These are phyloP conservation scores for Aegithalos caudatus DNA, from an alignment of 2,113 vertebrate species.

Conservation along the genomic window DNA sequence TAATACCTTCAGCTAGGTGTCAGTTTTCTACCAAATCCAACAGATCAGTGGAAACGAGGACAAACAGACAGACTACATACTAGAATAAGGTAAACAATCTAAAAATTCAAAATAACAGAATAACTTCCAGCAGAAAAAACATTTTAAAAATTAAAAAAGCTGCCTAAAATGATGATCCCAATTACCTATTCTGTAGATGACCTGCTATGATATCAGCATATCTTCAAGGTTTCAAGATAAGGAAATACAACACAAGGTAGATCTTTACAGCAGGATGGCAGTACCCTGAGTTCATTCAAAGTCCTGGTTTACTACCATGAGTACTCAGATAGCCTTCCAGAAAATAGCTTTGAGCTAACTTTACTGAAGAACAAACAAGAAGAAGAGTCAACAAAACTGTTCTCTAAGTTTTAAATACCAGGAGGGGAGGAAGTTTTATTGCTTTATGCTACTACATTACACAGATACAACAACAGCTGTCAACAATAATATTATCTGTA, in stretches of 20 bases:
- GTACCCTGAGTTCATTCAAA: background rate
- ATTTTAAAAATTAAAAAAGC: background rate
- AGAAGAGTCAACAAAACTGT: conserved; percentile 52
- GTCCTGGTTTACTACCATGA: conserved; percentile 17
- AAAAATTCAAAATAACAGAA: background rate
- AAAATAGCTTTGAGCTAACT: conserved; percentile 32
- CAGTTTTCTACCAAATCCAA: background rate
- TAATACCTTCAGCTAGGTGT: background rate
- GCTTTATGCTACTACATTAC: conserved; percentile 59
- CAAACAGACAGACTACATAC: background rate
- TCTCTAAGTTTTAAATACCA: conserved; percentile 38
- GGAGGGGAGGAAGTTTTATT: conserved; percentile 43
- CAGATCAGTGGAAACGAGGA: background rate
- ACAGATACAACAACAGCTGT: conserved; percentile 55
- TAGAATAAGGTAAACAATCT: background rate
- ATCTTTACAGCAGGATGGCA: conserved; percentile 19
- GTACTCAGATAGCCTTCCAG: background rate
- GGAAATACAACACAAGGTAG: background rate
- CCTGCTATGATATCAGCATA: background rate
- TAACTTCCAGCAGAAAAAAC: background rate
- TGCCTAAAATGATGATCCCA: background rate
- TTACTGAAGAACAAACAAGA: conserved; percentile 43
- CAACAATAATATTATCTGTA: conserved; percentile 60
- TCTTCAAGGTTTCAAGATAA: conserved; percentile 43
- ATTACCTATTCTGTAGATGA: background rate